Conservation (phyloP, 2,888 invertebrate species). For the Cheilosia vernalis region DNA sequence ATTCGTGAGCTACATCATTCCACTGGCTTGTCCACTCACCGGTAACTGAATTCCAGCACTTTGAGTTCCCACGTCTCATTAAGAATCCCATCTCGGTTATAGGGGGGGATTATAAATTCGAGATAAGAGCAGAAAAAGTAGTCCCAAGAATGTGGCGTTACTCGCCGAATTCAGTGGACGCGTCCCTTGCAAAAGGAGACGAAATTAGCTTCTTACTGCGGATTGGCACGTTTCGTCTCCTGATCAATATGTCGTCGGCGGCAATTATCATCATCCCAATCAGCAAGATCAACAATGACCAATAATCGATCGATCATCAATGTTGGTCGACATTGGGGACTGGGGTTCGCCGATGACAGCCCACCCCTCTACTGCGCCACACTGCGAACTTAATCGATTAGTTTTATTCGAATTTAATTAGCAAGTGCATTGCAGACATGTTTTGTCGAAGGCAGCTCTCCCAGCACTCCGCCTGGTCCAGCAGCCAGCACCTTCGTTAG, state of each 20-base stretch:
- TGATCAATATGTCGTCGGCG: slow-evolving; percentile 1
- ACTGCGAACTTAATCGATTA: slow-evolving; percentile 76
- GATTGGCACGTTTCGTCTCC: slow-evolving; percentile 48
- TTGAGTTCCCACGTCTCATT: slow-evolving; percentile 80
- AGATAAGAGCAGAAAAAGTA: slow-evolving; percentile 58
- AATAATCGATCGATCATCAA: slow-evolving; percentile 74
- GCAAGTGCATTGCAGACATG: slow-evolving; percentile 75
- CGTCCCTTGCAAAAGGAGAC: slow-evolving; percentile 6
- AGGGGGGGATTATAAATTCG: slow-evolving; percentile 70
- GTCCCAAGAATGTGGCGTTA: slow-evolving; percentile 62
- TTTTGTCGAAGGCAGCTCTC: slow-evolving; percentile 53
- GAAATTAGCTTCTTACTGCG: slow-evolving; percentile 40
- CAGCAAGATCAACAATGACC: slow-evolving; percentile 58
- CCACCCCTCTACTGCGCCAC: slow-evolving; percentile 32
- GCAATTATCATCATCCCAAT: slow-evolving; percentile 63
- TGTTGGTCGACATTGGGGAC: slow-evolving; percentile 45
- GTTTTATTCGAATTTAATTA: slow-evolving; percentile 78
- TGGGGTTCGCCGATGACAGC: slow-evolving; percentile 41
- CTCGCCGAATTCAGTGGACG: slow-evolving; percentile 56
- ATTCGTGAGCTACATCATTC: slow-evolving; percentile 68
- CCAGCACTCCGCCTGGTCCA: slow-evolving; percentile 13
- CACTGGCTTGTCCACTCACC: slow-evolving; percentile 56
- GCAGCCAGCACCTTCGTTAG: slow-evolving; percentile 28
- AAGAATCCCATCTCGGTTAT: slow-evolving; percentile 77
- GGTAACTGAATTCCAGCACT: slow-evolving; percentile 67